phyloP scores from a whole-genome alignment of 1,140 invertebrate species.

The Lamellibrachia luymesi region DNA sequence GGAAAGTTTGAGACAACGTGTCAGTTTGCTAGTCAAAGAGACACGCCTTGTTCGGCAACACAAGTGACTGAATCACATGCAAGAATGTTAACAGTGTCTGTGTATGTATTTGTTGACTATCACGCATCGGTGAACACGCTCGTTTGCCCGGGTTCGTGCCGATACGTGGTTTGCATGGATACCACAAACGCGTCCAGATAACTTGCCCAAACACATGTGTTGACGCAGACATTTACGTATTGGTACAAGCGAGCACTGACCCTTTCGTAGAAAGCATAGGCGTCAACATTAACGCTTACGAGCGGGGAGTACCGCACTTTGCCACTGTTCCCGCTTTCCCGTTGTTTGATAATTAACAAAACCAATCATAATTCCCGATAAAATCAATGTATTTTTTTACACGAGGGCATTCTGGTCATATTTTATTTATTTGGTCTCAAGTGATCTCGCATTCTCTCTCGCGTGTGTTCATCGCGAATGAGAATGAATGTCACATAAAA shows the following conservation, averaged over 20 bases:
- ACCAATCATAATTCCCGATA: too few relatives aligned
- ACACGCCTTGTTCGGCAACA: neutral
- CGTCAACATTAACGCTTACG: too few relatives aligned
- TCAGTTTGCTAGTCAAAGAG: neutral
- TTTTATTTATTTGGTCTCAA: too few relatives aligned
- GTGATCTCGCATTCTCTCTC: too few relatives aligned
- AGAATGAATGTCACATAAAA: too few relatives aligned
- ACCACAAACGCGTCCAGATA: neutral
- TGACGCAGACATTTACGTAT: neutral
- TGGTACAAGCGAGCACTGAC: neutral
- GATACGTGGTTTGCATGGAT: neutral
- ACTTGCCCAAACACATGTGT: neutral
- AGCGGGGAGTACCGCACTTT: too few relatives aligned
- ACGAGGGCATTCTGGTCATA: too few relatives aligned
- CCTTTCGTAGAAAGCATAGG: too few relatives aligned
- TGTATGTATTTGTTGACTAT: neutral
- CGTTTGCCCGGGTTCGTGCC: neutral
- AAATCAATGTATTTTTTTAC: too few relatives aligned
- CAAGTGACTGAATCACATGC: neutral
- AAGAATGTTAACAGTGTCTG: neutral
- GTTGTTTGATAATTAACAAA: too few relatives aligned
- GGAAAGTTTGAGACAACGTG: neutral
- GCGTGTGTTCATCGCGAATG: too few relatives aligned
- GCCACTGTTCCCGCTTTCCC: too few relatives aligned
- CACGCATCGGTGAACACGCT: neutral